Evolutionary conservation across 2,113 vertebrate genomes (phyloP).

Genomic region (Tragelaphus scriptus): DNA sequence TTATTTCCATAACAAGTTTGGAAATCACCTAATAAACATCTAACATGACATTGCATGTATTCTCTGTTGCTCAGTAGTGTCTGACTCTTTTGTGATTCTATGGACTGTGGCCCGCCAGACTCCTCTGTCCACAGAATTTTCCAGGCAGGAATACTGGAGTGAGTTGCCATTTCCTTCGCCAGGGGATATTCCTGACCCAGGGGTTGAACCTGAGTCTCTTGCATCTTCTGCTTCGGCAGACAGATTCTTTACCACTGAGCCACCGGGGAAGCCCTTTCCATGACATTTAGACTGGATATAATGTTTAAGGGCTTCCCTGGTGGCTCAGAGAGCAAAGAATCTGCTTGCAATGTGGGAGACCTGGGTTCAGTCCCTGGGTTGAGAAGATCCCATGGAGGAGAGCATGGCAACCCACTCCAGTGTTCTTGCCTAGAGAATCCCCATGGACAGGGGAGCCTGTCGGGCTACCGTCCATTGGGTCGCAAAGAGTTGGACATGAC

Average conservation of each 20-base stretch:
- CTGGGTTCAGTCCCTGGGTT: not conserved
- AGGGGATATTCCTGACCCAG: not conserved
- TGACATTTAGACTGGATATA: not conserved
- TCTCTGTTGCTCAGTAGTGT: not conserved
- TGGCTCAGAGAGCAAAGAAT: not conserved
- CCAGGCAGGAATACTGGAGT: not conserved
- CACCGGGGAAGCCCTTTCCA: not conserved
- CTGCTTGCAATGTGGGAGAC: not conserved
- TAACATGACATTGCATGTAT: not conserved
- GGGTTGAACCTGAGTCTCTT: not conserved
- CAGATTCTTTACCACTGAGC: not conserved
- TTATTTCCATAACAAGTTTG: not conserved
- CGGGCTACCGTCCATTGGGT: not conserved
- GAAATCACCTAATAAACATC: not conserved
- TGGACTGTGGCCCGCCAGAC: not conserved
- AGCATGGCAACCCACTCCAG: not conserved
- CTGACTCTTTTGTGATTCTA: not conserved
- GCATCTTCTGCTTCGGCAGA: not conserved
- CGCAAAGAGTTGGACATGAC: not conserved
- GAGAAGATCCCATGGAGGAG: not conserved
- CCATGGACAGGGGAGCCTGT: not conserved
- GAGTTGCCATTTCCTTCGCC: not conserved
- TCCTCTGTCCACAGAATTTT: not conserved
- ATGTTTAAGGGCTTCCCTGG: not conserved
- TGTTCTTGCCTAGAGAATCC: not conserved